Base-by-base conservation (phyloP, 2,797 vertebrate species). In the Enteromius paludinosus region DNA sequence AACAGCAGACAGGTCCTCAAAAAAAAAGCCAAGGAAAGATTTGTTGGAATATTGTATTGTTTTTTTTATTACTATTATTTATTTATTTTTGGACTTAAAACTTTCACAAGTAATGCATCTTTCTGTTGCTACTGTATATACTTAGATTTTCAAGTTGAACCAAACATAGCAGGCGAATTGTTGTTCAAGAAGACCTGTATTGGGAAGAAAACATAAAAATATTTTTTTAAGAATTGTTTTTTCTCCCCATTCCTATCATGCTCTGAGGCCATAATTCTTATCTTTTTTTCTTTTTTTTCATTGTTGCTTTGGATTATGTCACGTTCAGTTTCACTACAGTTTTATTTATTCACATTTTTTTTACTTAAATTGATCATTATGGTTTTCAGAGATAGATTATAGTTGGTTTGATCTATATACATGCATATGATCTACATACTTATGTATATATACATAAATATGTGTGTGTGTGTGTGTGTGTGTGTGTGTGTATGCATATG, bases 1-100 rank as follows among this genome's bases (percentile, higher is more conserved):
- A 75, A 83, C 23, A 79, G n/a, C 33, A 33, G 72, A 87, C 49
- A 83, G 43, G 35, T 75, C 72, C 45, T 82, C 73, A 78, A 38
- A n/a, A n/a, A 41, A 70, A 33, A n/a, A 35, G 28, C 5, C 10
- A 56, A 23, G n/a, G 12, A 59, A 25, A 17, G 0, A 75, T 41
- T 59, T 17, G 38, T 14, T 38, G 15, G 41, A 47, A 30, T 65
- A 78, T 18, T 30, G 23, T 30, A 25, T 59, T 59, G n/a, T 56
- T 25, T 15, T 43, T 43, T 12, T 43, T 12, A 43, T 43, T 10
- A 43, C 11, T 43, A 33, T 33, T 35, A 35, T 35, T 33, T 35
- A 6, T 0, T 43, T 43, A 43, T 43, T 23, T 11, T 23, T 62
- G 2, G 2, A 62, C 25, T 62, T 68, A 41, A 41, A 68, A 68